Evolutionary conservation across 2,797 vertebrate species (phyloP).

Genomic region (Protonibea diacanthus): DNA sequence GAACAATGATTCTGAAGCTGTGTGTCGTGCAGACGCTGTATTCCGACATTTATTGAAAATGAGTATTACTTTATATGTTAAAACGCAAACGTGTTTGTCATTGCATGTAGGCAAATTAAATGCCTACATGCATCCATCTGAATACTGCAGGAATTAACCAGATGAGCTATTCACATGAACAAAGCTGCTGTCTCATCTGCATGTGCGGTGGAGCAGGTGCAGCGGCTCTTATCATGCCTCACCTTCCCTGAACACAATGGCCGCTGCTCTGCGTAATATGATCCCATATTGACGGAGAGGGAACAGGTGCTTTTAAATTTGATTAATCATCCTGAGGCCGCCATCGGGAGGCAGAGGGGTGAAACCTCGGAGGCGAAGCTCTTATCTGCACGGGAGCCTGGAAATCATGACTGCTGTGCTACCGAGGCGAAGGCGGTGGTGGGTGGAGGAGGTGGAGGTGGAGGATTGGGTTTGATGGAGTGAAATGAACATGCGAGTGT

Average conservation of each 20-base stretch:
- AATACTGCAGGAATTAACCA: slow-evolving; percentile 54
- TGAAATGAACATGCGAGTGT: slow-evolving; percentile 53
- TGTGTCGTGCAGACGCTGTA: neutral
- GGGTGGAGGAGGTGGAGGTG: neutral
- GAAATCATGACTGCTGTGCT: slow-evolving; percentile 71
- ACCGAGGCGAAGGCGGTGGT: slow-evolving; percentile 32
- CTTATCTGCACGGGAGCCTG: slow-evolving; percentile 77
- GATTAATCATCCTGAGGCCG: slow-evolving; percentile 75
- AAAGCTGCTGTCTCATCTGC: slow-evolving; percentile 52
- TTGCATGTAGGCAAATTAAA: slow-evolving; percentile 7
- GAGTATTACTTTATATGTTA: slow-evolving; percentile 4
- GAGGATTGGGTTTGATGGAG: slow-evolving; percentile 40
- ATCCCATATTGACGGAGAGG: slow-evolving; percentile 75
- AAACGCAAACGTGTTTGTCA: neutral
- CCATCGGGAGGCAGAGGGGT: slow-evolving; percentile 50
- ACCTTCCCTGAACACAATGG: slow-evolving; percentile 65
- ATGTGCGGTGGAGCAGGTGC: slow-evolving; percentile 68
- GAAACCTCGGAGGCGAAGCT: slow-evolving; percentile 50
- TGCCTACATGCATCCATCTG: slow-evolving; percentile 37
- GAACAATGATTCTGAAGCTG: neutral
- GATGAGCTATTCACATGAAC: slow-evolving; percentile 46
- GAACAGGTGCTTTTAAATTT: slow-evolving; percentile 81
- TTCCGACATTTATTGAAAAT: slow-evolving; percentile 20
- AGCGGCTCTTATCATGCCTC: slow-evolving; percentile 56
- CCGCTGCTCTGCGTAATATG: slow-evolving; percentile 62